Conservation (phyloP, 2,888 invertebrate genomes). For the Drosophila atripex region DNA sequence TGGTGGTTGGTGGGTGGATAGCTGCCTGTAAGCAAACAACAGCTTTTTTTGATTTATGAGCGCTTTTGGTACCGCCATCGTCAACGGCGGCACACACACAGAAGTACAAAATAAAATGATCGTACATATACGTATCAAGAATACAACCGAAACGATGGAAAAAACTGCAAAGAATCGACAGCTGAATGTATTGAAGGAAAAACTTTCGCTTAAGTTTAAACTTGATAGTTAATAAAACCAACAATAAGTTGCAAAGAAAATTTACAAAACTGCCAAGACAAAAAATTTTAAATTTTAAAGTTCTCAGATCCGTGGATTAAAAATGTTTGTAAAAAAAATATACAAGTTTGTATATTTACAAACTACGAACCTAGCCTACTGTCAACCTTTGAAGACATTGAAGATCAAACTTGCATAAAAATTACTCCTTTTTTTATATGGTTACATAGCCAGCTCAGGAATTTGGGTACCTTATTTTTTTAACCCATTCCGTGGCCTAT, state of each 20-base stretch:
- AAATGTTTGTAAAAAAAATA: no score
- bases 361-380: no score
- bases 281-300: neutral
- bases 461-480: neutral
- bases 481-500: slow-evolving; percentile 8
- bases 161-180: slow-evolving; percentile 43
- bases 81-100: slow-evolving; percentile 9
- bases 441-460: neutral
- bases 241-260: neutral
- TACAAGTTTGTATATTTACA: no score
- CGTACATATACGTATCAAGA: slow-evolving; percentile 23
- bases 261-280: neutral
- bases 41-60: slow-evolving; percentile 78
- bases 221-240: slow-evolving; percentile 45
- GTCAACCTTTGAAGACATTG: neutral
- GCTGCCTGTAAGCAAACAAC: slow-evolving; percentile 70
- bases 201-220: slow-evolving; percentile 62
- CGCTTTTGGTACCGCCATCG: slow-evolving; percentile 67
- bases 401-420: slow-evolving; percentile 3
- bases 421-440: slow-evolving; percentile 17
- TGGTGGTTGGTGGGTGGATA: neutral
- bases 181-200: slow-evolving; percentile 60
- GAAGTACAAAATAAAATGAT: slow-evolving; percentile 8
- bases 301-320: no score
- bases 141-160: slow-evolving; percentile 17